Evolutionary conservation across 2,113 vertebrate genomes (phyloP), one percentile per base, ranked within the genome.

Genomic region (Coregonus clupeaformis): DNA sequence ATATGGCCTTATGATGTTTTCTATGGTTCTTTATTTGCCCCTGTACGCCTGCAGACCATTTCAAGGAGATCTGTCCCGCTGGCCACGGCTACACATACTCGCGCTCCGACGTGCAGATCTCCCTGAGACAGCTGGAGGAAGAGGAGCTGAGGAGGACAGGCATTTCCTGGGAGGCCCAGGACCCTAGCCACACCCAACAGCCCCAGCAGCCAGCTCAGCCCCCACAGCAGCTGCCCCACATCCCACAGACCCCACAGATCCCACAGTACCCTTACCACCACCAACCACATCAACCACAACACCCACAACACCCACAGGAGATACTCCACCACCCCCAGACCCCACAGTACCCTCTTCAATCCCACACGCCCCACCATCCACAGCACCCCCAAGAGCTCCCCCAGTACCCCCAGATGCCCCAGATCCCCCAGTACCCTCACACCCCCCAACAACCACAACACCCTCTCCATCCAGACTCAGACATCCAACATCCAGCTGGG

Each of bases 41-140:
- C 52, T 55, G 20, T 80, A n/a, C 68, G 85, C 69, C 84, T 69
- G 16, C 87, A 94, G 93, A 91, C 79, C 90, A 93, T 76, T 94
- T 94, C 78, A 94, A 90, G 80, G 93, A 94, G 85, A 94, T 94
- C 86, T 94, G 93, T 82, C 93, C 93, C 2, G 93, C 91, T 7
- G 93, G 93, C 49, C 93, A 94, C 0, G 93, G 93, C 64, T 94
- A 92, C 63, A 93, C 92, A 27, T 94, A 94, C 88, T 93, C 92
- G 0, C 88, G 86, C 75, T 92, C 93, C 5, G 92, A 94, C 13
- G 85, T 94, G 65, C 92, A 94, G 88, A 90, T 94, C 68, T 95
- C 94, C 1, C 86, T 97, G 90, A 93, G 95, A 75, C 95, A 95
- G 82, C 91, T 97, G 0, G 96, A 95, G 47, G 92, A 92, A 24